These are phyloP conservation scores for Himalopsyche japonica DNA, from an alignment of 2,888 invertebrate species.

Conservation along the genomic window DNA sequence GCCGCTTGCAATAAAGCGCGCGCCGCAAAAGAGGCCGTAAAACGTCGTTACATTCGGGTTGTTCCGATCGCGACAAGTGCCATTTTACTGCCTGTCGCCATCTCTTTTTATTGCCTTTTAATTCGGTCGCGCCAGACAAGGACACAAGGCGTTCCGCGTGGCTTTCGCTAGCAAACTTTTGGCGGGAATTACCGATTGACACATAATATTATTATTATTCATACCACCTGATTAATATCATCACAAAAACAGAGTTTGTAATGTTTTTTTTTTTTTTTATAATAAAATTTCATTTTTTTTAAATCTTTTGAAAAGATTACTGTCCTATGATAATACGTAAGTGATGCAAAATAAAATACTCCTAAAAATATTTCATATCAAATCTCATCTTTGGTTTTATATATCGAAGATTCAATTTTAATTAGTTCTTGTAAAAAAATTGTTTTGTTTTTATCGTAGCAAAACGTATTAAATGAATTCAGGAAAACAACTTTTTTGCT, in stretches of 20 bases:
- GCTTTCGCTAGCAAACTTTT: background rate
- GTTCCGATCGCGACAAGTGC: constrained; percentile 32
- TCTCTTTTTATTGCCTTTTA: constrained; percentile 27
- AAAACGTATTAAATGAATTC: too few relatives aligned
- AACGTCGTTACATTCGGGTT: constrained; percentile 21
- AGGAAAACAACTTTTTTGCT: too few relatives aligned
- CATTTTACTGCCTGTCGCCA: constrained; percentile 31
- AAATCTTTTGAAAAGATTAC: too few relatives aligned
- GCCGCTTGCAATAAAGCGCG: constrained; percentile 23
- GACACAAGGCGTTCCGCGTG: constrained; percentile 6
- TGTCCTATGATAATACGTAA: too few relatives aligned
- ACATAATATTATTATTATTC: constrained; percentile 1
- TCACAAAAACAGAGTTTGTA: background rate
- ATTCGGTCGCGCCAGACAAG: constrained; percentile 16
- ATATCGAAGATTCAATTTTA: too few relatives aligned
- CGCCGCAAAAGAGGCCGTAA: constrained; percentile 15
- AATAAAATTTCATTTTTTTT: too few relatives aligned
- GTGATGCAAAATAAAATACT: too few relatives aligned
- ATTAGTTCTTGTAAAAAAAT: too few relatives aligned
- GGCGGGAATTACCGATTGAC: background rate
- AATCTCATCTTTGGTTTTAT: too few relatives aligned
- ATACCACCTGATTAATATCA: background rate
- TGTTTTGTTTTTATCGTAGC: too few relatives aligned
- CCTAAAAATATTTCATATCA: too few relatives aligned
- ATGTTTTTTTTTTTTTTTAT: background rate